Conservation (phyloP, 92 coral and sea anemone genomes). For the Siderastrea siderea region DNA sequence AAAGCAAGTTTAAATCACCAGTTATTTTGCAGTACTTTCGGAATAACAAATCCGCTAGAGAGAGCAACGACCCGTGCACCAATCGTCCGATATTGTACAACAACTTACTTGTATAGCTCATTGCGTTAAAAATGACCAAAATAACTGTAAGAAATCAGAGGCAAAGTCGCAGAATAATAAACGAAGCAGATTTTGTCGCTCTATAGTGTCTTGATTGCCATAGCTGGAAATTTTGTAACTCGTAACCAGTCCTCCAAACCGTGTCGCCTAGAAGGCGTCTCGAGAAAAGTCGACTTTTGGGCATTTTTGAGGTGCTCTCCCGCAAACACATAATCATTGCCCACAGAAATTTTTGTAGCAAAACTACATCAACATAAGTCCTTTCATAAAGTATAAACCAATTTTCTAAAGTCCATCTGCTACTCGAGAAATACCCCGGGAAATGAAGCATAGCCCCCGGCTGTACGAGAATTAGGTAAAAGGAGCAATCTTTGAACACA, state of each 20-base stretch:
- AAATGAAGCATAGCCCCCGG: neutral
- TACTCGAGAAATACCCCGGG: constrained; percentile 5
- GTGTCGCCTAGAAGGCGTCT: neutral
- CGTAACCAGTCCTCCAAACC: neutral
- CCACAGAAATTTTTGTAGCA: neutral
- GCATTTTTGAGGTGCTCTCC: neutral
- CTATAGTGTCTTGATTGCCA: neutral
- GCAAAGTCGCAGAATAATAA: neutral
- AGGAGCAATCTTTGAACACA: constrained; percentile 13
- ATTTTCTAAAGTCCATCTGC: constrained; percentile 6
- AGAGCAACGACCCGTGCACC: neutral
- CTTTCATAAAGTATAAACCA: neutral
- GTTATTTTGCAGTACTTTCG: neutral
- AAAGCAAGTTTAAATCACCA: neutral
- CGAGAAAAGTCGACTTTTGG: neutral
- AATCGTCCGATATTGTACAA: neutral
- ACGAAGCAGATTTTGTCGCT: neutral
- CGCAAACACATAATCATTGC: constrained; percentile 1
- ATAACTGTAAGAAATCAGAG: neutral
- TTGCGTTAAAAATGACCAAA: neutral
- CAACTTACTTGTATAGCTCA: constrained; percentile 1
- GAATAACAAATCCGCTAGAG: neutral
- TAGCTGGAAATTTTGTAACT: neutral
- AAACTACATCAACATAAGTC: neutral
- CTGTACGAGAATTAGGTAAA: neutral